A percentile compares a stretch with the other conserved stretches of the same genome.
phyloP scores from a whole-genome alignment of 2,888 invertebrate genomes.

The Trachelus stipa region DNA sequence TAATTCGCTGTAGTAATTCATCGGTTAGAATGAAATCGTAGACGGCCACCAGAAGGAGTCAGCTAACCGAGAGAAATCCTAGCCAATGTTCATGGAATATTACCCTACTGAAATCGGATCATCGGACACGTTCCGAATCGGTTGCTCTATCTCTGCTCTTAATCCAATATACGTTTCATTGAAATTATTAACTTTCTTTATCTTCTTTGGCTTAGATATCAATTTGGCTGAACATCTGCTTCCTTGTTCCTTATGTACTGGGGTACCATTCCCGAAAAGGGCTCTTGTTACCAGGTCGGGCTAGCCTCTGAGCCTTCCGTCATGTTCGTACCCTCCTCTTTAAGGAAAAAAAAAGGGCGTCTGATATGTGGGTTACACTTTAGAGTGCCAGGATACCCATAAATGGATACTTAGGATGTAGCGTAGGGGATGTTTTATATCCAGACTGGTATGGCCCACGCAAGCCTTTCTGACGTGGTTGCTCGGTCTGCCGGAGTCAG shows the following conservation, averaged over 20 bases:
- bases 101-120: background rate
- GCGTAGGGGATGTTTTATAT: conserved; percentile 9
- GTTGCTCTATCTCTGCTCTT: background rate
- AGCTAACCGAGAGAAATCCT: background rate
- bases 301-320: background rate
- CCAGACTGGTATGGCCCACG: conserved; percentile 5
- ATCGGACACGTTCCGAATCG: background rate
- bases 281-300: background rate
- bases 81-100: background rate
- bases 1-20: background rate
- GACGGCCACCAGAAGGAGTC: background rate
- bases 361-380: conserved; percentile 9
- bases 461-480: background rate
- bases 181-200: background rate
- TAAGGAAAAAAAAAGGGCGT: background rate
- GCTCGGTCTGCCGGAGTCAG: conserved; percentile 1
- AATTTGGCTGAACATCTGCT: background rate
- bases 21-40: background rate
- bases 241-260: background rate
- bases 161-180: background rate
- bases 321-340: background rate
- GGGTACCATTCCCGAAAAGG: background rate
- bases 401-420: conserved; percentile 2
- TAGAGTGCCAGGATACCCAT: conserved; percentile 4
- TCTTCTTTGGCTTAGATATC: background rate